Base-by-base conservation (phyloP, 35 echinoderm and acorn worm species). In the Hemicentrotus pulcherrimus region DNA sequence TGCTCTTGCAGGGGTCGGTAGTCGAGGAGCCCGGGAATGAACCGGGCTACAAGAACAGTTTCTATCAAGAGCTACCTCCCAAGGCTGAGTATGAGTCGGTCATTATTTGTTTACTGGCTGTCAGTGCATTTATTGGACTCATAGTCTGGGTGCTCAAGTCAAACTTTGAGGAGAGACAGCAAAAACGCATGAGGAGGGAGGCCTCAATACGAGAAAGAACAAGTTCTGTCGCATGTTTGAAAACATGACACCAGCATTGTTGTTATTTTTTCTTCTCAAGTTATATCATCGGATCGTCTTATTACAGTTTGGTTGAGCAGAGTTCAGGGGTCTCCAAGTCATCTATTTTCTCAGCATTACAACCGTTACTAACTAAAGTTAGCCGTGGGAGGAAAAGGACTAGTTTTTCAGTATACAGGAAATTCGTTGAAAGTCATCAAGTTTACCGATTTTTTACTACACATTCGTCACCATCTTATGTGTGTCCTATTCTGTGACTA, bases 121-220 rank as follows among this genome's bases (percentile, higher is more conserved):
- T 96, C 32, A 99, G 97, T 52, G 96, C 96, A 0, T 99, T 99
- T 46, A 95, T 99, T 19, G 96, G 96, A 41, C 96, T 99, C 46
- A 93, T 99, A 4, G 96, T 99, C 0, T 99, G 98, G 98, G 94
- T 99, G 33, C 93, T 97, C 50, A 99, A 99, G 70, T 97, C 98
- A 0, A 99, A 99, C 92, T 99, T 99, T 94, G 96, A 99, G 47
- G 98, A 99, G 65, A 95, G 96, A 47, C 98, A 99, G 86, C 97
- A 97, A 28, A 94, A 94, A 22, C 95, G 94, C 70, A 99, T 99
- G 98, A 95, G 98, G 46, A 86, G 96, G 70, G 98, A 99, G 88
- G 98, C 98, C 14, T 99, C 96, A 2, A 71, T 99, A 47, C 86
- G 98, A 32, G 98, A 99, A 47, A 94, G 95, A 87, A 98, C 95